These are phyloP conservation scores for Cryptomyrus ogoouensis DNA, from an alignment of 2,113 vertebrate species.

Conservation along the genomic window DNA sequence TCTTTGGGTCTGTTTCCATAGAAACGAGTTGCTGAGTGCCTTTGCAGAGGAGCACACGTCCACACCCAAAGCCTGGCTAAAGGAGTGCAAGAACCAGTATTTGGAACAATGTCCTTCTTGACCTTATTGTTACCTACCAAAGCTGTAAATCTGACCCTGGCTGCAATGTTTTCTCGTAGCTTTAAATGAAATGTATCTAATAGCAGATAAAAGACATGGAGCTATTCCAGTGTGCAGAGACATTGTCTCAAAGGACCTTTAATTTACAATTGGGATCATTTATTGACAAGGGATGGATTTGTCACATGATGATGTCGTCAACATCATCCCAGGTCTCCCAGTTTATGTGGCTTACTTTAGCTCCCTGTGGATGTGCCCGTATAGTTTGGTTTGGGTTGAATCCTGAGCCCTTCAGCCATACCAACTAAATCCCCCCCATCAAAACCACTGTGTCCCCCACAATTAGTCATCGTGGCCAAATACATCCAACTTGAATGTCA, in stretches of 20 bases:
- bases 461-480: conserved; percentile 28
- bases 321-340: conserved; percentile 26
- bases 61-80: background rate
- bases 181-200: background rate
- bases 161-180: background rate
- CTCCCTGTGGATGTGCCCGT: background rate
- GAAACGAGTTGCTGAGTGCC: conserved; percentile 42
- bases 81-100: background rate
- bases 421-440: conserved; percentile 23
- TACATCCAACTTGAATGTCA: conserved; percentile 39
- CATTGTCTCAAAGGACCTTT: background rate
- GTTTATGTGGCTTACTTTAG: background rate
- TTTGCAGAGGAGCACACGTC: conserved; percentile 23
- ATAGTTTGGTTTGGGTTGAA: background rate
- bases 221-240: background rate
- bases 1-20: conserved; percentile 53
- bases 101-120: background rate
- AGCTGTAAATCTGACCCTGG: background rate
- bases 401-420: background rate
- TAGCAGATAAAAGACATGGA: background rate
- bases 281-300: background rate
- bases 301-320: background rate
- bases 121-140: background rate
- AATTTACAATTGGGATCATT: background rate
- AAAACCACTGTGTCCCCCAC: conserved; percentile 29